phyloP scores from a whole-genome alignment of 2,888 invertebrate species.

The Anoncus sp. region DNA sequence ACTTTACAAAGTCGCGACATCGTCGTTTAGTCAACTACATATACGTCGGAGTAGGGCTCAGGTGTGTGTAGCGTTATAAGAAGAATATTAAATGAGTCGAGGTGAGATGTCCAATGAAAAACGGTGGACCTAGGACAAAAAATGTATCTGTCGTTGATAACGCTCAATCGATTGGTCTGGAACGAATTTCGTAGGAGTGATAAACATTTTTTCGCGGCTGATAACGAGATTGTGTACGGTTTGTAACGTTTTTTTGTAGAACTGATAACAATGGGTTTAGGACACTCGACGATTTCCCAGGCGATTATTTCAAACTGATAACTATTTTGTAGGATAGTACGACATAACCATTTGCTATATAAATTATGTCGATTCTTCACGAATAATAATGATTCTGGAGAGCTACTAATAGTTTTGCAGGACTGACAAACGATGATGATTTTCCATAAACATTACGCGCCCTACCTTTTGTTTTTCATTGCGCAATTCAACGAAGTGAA shows the following conservation, averaged over 20 bases:
- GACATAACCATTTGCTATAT: no score
- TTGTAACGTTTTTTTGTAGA: no score
- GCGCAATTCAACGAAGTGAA: slow-evolving; percentile 27
- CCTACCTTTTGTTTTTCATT: no score
- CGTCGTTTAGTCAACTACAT: slow-evolving; percentile 42
- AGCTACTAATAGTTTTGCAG: no score
- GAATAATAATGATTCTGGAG: neutral
- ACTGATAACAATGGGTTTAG: no score
- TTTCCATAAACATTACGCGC: neutral
- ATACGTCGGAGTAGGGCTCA: slow-evolving; percentile 23
- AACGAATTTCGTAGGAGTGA: neutral
- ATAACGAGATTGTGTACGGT: no score
- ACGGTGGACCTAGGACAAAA: no score
- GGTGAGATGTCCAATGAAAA: no score
- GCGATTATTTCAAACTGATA: no score
- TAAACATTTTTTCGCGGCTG: neutral
- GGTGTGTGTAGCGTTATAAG: slow-evolving; percentile 29
- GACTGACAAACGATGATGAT: neutral
- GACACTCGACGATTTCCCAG: no score
- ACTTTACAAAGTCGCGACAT: slow-evolving; percentile 45
- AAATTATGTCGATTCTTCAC: no score
- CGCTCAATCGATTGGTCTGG: neutral
- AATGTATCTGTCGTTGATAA: neutral
- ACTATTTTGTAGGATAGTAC: no score
- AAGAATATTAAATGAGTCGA: slow-evolving; percentile 36